Evolutionary conservation across 1,140 invertebrate species (phyloP), one percentile per base, ranked within the genome.

Genomic region (Hetaerina americana): DNA sequence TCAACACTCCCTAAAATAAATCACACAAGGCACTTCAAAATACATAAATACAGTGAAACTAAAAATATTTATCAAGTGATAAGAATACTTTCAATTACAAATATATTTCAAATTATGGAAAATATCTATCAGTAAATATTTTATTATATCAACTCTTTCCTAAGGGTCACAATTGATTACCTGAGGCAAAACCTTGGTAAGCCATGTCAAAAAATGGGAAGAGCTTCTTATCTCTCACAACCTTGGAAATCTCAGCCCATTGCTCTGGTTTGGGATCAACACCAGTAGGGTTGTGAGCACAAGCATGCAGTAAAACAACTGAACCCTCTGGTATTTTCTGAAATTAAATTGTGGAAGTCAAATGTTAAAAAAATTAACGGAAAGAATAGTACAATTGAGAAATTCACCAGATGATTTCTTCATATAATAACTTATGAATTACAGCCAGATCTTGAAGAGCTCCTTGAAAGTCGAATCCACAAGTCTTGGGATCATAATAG

Each of bases 201-300:
- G 98, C 98, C 92, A 98, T 97, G 83, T 99, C 98, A 81, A 99
- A 98, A 84, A 94, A 99, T n/a, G 96, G 94, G 78, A 94, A 97
- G 2, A 99, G 82, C 70, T 96, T 91, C 74, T 83, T 88, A 70
- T 90, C 86, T 79, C 96, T 96, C 25, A 97, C 87, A 0, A 92
- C 78, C 79, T 93, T 86, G 66, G 89, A 87, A 40, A 93, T 84
- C 81, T 91, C 88, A 75, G 85, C 85, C 97, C 97, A 99, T 81
- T 99, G 95, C 75, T 97, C 93, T 22, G 87, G 86, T 78, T 86
- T 90, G n/a, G 93, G 94, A 84, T 96, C 94, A 29, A 99, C 96
- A 68, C 97, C 97, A 69, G 97, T 99, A 10, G 98, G 98, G 85
- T 99, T 99, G 82, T 99, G 98, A 28, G 98, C 98, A 85, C 97